These are phyloP conservation scores for Pollenia angustigena DNA, from an alignment of 2,888 invertebrate genomes.

Conservation along the genomic window DNA sequence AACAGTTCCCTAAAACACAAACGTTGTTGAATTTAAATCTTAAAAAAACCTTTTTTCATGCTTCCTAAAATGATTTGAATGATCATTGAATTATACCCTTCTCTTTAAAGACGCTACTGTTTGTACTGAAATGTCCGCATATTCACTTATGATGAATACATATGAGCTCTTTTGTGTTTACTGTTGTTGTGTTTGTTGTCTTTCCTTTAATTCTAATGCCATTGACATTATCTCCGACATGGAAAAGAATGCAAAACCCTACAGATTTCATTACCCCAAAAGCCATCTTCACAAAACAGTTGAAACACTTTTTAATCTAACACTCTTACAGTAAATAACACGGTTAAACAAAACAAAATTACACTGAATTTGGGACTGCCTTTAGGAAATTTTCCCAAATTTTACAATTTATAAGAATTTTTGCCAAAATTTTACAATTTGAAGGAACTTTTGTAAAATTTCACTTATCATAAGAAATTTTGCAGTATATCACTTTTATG, in stretches of 20 bases:
- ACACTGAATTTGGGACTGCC: too few relatives aligned
- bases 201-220: constrained; percentile 64
- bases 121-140: neutral
- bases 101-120: neutral
- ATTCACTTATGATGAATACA: neutral
- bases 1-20: too few relatives aligned
- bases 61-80: too few relatives aligned
- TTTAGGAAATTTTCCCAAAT: too few relatives aligned
- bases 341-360: constrained; percentile 46
- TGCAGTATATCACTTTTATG: too few relatives aligned
- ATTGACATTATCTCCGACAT: constrained; percentile 69
- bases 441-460: too few relatives aligned
- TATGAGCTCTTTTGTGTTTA: neutral
- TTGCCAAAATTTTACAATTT: too few relatives aligned
- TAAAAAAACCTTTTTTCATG: too few relatives aligned
- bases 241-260: constrained; percentile 55
- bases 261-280: constrained; percentile 72
- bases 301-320: constrained; percentile 53
- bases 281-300: constrained; percentile 62
- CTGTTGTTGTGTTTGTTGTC: constrained; percentile 12
- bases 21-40: too few relatives aligned
- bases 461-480: too few relatives aligned
- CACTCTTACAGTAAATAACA: constrained; percentile 54
- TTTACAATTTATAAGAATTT: too few relatives aligned
- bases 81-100: too few relatives aligned